Evolutionary conservation across 2,797 vertebrate species (phyloP).

Genomic region (Falco peregrinus): DNA sequence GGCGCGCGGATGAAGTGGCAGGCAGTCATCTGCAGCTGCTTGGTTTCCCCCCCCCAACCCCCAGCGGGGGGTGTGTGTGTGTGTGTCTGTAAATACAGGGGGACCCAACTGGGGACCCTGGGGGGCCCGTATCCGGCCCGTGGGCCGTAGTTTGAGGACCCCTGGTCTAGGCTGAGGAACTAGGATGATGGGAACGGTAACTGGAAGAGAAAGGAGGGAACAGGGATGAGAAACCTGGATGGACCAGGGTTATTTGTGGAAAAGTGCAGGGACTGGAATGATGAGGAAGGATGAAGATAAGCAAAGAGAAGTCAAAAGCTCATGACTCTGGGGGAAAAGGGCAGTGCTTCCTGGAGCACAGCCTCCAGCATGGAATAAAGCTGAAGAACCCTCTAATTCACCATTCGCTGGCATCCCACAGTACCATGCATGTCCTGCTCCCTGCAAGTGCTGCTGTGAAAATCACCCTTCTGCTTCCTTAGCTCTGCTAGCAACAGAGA

Average conservation of each 20-base stretch:
- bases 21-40: no score
- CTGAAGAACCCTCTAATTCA: no score
- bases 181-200: neutral
- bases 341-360: neutral
- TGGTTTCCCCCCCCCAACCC: no score
- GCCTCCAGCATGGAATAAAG: neutral
- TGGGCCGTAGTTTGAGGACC: neutral
- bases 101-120: no score
- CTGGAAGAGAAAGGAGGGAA: neutral
- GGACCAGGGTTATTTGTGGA: neutral
- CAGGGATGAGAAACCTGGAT: neutral
- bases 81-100: no score
- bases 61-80: no score
- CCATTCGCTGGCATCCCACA: neutral
- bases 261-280: neutral
- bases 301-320: neutral
- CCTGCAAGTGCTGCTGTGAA: neutral
- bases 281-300: neutral
- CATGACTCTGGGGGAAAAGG: no score
- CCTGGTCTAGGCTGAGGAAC: neutral
- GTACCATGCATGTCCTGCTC: neutral
- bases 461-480: neutral
- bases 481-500: neutral
- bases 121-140: no score
- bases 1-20: no score